phyloP scores from a whole-genome alignment of 2,888 invertebrate genomes.

The Leptinotarsa tumamoca region DNA sequence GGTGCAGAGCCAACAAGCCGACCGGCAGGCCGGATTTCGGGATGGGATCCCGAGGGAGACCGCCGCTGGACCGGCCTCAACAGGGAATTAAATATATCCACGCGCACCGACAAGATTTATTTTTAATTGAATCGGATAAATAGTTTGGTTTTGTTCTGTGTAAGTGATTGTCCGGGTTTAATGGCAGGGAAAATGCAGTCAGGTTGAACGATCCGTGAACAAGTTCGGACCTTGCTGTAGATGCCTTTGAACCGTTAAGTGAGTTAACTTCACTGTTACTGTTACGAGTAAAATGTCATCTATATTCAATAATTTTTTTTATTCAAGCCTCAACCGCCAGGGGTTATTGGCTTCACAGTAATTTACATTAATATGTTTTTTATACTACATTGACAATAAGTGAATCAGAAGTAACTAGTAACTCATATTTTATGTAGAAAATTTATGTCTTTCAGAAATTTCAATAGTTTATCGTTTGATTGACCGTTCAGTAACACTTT shows the following conservation, averaged over 20 bases:
- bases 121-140: slow-evolving; percentile 54
- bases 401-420: too few relatives aligned
- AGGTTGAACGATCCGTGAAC: not conserved
- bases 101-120: slow-evolving; percentile 51
- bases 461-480: too few relatives aligned
- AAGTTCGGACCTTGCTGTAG: not conserved
- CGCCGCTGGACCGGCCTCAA: slow-evolving; percentile 35
- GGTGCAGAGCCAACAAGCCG: slow-evolving; percentile 64
- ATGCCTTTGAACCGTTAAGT: not conserved
- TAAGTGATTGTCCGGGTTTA: slow-evolving; percentile 38
- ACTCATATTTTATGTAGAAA: too few relatives aligned
- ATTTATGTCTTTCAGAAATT: too few relatives aligned
- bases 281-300: too few relatives aligned
- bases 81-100: slow-evolving; percentile 49
- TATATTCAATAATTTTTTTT: too few relatives aligned
- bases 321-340: too few relatives aligned
- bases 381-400: too few relatives aligned
- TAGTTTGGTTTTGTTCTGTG: slow-evolving; percentile 43
- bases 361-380: too few relatives aligned
- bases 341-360: too few relatives aligned
- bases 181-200: slow-evolving; percentile 24
- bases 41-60: slow-evolving; percentile 42
- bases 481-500: too few relatives aligned
- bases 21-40: slow-evolving; percentile 61
- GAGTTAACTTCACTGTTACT: too few relatives aligned